Percentiles rank a stretch among this genome's conserved stretches.
Conservation (phyloP, 2,113 vertebrate species). For the Trachemys scripta region DNA sequence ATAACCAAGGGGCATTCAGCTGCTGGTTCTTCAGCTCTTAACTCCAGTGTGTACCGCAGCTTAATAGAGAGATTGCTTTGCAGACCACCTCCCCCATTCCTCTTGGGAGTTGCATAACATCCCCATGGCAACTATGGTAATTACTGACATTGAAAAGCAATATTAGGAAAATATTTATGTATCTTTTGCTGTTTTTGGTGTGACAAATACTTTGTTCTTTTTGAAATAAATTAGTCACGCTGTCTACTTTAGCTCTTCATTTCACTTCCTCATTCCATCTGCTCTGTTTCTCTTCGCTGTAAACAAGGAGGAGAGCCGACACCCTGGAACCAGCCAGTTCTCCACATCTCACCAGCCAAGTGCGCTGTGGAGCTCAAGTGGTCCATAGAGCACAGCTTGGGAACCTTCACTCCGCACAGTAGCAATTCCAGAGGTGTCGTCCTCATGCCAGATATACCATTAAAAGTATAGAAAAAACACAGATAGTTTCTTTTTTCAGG, state of each 20-base stretch:
- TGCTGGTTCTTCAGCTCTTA: not conserved
- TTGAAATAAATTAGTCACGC: not conserved
- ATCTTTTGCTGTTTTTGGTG: not conserved
- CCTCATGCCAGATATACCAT: not conserved
- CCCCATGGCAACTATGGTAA: not conserved
- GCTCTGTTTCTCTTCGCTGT: not conserved
- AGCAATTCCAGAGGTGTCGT: not conserved
- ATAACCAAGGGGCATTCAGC: not conserved
- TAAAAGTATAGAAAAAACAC: not conserved
- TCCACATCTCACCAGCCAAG: not conserved
- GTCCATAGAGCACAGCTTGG: not conserved
- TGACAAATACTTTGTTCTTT: not conserved
- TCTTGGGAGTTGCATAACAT: accelerated
- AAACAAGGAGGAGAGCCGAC: not conserved
- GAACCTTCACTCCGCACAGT: accelerated
- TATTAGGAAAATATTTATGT: not conserved
- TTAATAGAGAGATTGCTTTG: not conserved
- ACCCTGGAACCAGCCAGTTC: not conserved
- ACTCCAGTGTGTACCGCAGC: not conserved
- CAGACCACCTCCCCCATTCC: accelerated
- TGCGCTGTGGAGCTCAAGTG: not conserved
- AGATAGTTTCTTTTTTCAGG: not conserved
- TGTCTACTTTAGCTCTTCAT: not conserved
- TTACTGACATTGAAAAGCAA: accelerated
- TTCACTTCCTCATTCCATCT: not conserved